Evolutionary conservation across 2,888 invertebrate species (phyloP).

Genomic region (Campoplex nolae): DNA sequence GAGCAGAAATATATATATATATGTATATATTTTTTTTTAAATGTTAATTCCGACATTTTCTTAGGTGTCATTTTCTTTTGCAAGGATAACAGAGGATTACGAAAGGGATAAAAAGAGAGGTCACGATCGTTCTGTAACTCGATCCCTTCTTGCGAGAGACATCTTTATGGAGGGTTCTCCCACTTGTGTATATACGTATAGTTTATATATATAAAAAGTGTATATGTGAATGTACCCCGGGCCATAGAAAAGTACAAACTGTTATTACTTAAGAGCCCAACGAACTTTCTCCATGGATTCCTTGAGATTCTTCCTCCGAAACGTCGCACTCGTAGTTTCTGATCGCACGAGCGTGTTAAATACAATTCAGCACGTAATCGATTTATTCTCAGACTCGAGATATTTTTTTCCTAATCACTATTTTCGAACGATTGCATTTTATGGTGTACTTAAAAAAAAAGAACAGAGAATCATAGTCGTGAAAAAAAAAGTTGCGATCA

Average conservation of each 20-base stretch:
- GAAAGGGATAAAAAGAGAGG: constrained; percentile 42
- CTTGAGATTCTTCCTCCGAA: constrained; percentile 64
- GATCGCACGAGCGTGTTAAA: constrained; percentile 56
- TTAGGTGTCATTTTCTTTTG: constrained; percentile 35
- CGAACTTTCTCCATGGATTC: constrained; percentile 71
- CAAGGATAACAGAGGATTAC: constrained; percentile 41
- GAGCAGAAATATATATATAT: not conserved
- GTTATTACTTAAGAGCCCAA: constrained; percentile 69
- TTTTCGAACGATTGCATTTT: constrained; percentile 1
- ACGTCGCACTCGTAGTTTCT: constrained; percentile 52
- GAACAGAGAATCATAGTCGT: not conserved
- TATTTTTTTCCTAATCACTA: not conserved
- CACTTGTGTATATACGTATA: constrained; percentile 31
- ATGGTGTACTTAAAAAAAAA: not conserved
- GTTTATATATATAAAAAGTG: constrained; percentile 3
- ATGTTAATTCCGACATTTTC: constrained; percentile 28
- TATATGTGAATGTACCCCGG: constrained; percentile 52
- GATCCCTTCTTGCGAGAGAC: constrained; percentile 48
- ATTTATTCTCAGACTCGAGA: constrained; percentile 49
- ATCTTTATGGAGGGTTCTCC: constrained; percentile 45
- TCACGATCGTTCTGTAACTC: constrained; percentile 65
- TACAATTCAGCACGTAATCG: constrained; percentile 66
- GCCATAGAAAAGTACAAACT: constrained; percentile 61
- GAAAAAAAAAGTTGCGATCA: not conserved
- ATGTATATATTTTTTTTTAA: not conserved